phyloP scores from a whole-genome alignment of 1,140 invertebrate genomes.

The Episyrphus balteatus region DNA sequence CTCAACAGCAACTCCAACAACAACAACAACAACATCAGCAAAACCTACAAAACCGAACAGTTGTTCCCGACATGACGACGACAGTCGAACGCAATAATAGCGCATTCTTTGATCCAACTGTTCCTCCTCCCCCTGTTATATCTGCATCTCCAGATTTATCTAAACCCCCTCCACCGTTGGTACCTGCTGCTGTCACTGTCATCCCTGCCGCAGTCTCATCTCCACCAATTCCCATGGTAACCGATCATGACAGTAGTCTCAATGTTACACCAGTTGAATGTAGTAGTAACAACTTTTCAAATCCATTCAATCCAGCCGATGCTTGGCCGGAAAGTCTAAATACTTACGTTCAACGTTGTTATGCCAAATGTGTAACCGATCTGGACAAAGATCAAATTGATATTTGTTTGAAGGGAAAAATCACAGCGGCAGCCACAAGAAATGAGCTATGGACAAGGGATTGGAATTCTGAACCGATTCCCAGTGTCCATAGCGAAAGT shows the following conservation, averaged over 20 bases:
- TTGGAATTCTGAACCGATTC: slow-evolving; percentile 85
- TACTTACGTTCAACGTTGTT: slow-evolving; percentile 82
- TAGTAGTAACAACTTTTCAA: slow-evolving; percentile 10
- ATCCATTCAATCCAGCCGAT: slow-evolving; percentile 38
- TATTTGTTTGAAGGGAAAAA: slow-evolving; percentile 84
- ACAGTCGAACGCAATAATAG: slow-evolving; percentile 16
- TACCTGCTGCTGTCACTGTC: slow-evolving; percentile 11
- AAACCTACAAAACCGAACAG: slow-evolving; percentile 1
- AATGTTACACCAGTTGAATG: slow-evolving; percentile 2
- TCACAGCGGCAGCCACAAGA: slow-evolving; percentile 76
- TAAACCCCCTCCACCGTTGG: slow-evolving; percentile 10
- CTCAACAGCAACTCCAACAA: slow-evolving; percentile 36
- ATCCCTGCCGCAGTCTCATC: not conserved
- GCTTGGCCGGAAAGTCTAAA: slow-evolving; percentile 65
- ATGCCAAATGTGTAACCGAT: slow-evolving; percentile 74
- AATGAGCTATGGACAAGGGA: slow-evolving; percentile 78
- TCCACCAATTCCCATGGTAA: not conserved
- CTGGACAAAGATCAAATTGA: slow-evolving; percentile 89
- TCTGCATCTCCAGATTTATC: slow-evolving; percentile 10
- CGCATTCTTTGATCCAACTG: slow-evolving; percentile 3
- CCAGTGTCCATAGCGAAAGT: slow-evolving; percentile 67
- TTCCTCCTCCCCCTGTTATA: slow-evolving; percentile 4
- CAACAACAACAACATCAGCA: slow-evolving; percentile 29
- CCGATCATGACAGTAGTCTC: too few relatives aligned
- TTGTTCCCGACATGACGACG: slow-evolving; percentile 8